These are phyloP conservation scores for Notolepis coatsorum DNA, from an alignment of 2,797 vertebrate species.

Conservation along the genomic window DNA sequence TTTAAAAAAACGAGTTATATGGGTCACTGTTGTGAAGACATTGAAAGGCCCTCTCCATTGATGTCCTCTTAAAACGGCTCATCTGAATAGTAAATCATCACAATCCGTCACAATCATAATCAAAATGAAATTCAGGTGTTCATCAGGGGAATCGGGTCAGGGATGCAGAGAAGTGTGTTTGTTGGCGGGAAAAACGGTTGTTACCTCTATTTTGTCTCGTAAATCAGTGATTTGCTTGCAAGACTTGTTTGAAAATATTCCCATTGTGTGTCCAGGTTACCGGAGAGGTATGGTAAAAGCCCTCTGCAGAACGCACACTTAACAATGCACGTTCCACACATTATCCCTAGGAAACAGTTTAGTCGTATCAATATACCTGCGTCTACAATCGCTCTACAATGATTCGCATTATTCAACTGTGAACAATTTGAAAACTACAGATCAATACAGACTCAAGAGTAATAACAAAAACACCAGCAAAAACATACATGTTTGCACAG, in stretches of 20 bases:
- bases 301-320: not conserved
- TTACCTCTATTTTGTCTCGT: no score
- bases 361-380: not conserved
- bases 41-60: no score
- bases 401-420: slow-evolving; percentile 18
- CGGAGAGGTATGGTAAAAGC: slow-evolving; percentile 3
- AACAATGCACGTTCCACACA: no score
- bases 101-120: not conserved
- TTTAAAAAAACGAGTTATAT: no score
- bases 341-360: not conserved
- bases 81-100: not conserved
- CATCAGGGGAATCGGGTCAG: not conserved
- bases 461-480: slow-evolving; percentile 51
- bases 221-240: no score
- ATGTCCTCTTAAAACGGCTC: not conserved
- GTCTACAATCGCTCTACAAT: slow-evolving; percentile 4
- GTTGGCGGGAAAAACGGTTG: slow-evolving; percentile 15
- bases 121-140: slow-evolving; percentile 15
- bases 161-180: slow-evolving; percentile 31
- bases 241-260: slow-evolving; percentile 11
- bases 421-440: slow-evolving; percentile 11
- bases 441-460: slow-evolving; percentile 54
- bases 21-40: no score
- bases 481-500: slow-evolving; percentile 61
- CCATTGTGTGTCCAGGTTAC: slow-evolving; percentile 13